Evolutionary conservation across 2,797 vertebrate genomes (phyloP).

Genomic region (Sciurus carolinensis): DNA sequence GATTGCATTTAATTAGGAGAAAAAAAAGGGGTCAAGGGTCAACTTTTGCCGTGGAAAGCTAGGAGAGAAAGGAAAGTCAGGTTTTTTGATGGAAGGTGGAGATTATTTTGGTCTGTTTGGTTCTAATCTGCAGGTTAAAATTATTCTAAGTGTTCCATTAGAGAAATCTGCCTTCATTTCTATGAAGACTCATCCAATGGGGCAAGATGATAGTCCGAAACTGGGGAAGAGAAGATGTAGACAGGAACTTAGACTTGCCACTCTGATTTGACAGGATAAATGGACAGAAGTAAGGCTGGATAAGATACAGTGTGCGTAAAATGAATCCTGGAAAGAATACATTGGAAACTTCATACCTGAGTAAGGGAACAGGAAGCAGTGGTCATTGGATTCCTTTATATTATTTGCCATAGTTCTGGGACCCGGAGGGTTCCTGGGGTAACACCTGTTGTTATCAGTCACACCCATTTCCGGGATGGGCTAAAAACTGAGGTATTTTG

Average conservation of each 20-base stretch:
- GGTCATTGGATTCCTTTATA: background rate
- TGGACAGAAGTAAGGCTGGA: background rate
- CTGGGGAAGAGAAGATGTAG: background rate
- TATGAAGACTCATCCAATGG: background rate
- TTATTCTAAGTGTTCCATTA: background rate
- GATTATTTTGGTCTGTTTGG: background rate
- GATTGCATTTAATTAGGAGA: background rate
- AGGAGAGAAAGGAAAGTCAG: background rate
- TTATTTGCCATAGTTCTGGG: background rate
- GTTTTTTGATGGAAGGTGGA: fast-evolving
- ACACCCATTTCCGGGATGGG: fast-evolving
- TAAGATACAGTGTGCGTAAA: background rate
- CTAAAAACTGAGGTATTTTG: background rate
- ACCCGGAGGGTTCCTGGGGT: background rate
- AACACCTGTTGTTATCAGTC: background rate
- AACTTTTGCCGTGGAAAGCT: background rate
- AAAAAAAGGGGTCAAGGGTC: background rate
- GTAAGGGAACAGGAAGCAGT: background rate
- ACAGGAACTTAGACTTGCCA: background rate
- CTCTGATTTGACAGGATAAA: background rate
- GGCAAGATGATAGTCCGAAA: background rate
- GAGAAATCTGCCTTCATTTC: background rate
- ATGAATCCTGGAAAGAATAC: background rate
- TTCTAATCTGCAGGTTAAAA: background rate
- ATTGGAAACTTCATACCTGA: background rate